Conservation (phyloP, 1,140 invertebrate genomes). For the Saccostrea echinata region DNA sequence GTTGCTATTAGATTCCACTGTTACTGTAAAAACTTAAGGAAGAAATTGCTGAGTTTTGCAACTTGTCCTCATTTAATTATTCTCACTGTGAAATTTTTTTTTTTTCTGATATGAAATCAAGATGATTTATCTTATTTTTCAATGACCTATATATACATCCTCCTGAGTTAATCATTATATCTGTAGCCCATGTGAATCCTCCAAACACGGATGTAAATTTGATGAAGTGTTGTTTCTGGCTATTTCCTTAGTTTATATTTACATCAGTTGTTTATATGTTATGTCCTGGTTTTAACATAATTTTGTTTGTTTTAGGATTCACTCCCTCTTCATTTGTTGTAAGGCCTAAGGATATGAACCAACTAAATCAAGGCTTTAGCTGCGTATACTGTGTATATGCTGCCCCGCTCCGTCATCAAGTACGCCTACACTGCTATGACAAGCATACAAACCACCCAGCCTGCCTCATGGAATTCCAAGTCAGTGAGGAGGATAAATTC, state of each 20-base stretch:
- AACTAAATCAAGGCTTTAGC: constrained; percentile 46
- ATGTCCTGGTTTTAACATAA: neutral
- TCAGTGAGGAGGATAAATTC: neutral
- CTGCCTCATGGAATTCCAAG: constrained; percentile 55
- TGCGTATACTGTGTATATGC: constrained; percentile 57
- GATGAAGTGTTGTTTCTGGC: neutral
- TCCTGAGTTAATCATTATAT: too few species aligned
- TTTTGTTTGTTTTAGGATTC: constrained; percentile 39
- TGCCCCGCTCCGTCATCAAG: constrained; percentile 53
- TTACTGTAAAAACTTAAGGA: too few species aligned
- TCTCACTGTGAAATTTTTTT: too few species aligned
- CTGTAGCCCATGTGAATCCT: neutral
- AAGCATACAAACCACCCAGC: constrained; percentile 60
- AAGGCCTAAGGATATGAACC: constrained; percentile 49
- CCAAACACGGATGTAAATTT: neutral
- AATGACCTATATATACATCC: too few species aligned
- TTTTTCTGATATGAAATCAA: too few species aligned
- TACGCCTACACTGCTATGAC: constrained; percentile 57
- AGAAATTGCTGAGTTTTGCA: too few species aligned
- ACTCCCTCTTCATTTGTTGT: constrained; percentile 46
- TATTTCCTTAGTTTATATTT: constrained; percentile 2
- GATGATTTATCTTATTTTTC: too few species aligned
- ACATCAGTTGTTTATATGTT: neutral
- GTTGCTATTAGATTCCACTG: too few species aligned
- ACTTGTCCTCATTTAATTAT: too few species aligned